Percentiles rank a stretch among this genome's conserved stretches.
These are phyloP conservation scores for Danionella cerebrum DNA, from an alignment of 2,113 vertebrate genomes.

Conservation along the genomic window DNA sequence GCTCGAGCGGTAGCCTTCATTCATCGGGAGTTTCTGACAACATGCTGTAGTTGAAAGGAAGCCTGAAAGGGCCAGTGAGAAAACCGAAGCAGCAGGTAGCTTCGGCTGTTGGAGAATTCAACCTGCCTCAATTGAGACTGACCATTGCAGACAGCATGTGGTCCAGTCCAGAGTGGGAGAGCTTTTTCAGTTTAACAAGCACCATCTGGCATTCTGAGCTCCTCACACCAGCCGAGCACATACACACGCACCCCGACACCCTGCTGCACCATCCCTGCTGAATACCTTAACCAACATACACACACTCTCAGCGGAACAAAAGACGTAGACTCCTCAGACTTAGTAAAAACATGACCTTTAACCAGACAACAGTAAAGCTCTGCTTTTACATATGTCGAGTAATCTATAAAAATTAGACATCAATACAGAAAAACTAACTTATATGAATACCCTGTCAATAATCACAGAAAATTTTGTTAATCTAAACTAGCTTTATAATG, in stretches of 20 bases:
- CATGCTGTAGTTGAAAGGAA: constrained; percentile 9
- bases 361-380: not conserved
- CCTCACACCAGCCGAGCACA: constrained; percentile 9
- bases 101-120: constrained; percentile 2
- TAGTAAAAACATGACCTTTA: not conserved
- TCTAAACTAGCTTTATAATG: no score
- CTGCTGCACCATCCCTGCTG: not conserved
- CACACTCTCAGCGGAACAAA: not conserved
- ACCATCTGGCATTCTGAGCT: constrained; percentile 22
- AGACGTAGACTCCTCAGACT: not conserved
- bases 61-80: constrained; percentile 6
- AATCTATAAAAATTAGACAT: not conserved
- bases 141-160: constrained; percentile 18
- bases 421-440: not conserved
- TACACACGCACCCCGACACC: constrained; percentile 15
- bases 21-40: not conserved
- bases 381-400: not conserved
- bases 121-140: constrained; percentile 13
- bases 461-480: no score
- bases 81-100: constrained; percentile 29
- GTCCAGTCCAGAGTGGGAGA: constrained; percentile 10
- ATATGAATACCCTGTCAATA: no score
- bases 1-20: constrained; percentile 13
- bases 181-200: constrained; percentile 14
- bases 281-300: not conserved